Percentiles rank a stretch among this genome's conserved stretches.
Conservation (phyloP, 35 echinoderm and acorn worm species). For the Stichopus chloronotus region DNA sequence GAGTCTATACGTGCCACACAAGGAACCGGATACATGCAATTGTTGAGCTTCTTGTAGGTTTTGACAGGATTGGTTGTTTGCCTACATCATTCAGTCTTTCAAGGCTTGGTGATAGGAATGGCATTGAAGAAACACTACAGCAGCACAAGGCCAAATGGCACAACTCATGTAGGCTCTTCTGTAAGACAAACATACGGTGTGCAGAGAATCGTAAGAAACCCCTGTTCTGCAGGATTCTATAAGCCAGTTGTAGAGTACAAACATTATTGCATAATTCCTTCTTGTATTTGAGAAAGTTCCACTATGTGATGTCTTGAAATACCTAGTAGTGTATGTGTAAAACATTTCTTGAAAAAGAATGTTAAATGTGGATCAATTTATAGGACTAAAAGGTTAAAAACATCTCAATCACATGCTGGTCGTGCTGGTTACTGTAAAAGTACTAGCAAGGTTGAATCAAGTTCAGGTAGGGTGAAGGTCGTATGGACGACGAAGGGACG, state of each 20-base stretch:
- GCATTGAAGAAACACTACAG: conserved; percentile 52
- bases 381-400: neutral
- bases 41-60: conserved; percentile 22
- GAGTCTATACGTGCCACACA: neutral
- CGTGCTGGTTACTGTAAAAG: neutral
- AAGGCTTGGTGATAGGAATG: conserved; percentile 65
- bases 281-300: neutral
- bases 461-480: too few species aligned
- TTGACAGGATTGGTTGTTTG: conserved; percentile 38
- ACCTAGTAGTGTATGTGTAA: neutral
- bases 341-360: neutral
- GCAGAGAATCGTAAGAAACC: conserved; percentile 56
- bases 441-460: too few species aligned
- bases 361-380: neutral
- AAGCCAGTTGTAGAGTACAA: neutral
- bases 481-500: too few species aligned
- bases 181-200: conserved; percentile 36
- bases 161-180: conserved; percentile 45
- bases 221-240: neutral
- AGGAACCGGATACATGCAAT: conserved; percentile 20
- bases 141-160: conserved; percentile 57
- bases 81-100: conserved; percentile 9
- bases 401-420: neutral
- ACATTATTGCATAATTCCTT: neutral
- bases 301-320: neutral